Percentiles rank a stretch among this genome's conserved stretches.
These are phyloP conservation scores for Rotaria sp. DNA, from an alignment of 2,888 invertebrate genomes.

Conservation along the genomic window DNA sequence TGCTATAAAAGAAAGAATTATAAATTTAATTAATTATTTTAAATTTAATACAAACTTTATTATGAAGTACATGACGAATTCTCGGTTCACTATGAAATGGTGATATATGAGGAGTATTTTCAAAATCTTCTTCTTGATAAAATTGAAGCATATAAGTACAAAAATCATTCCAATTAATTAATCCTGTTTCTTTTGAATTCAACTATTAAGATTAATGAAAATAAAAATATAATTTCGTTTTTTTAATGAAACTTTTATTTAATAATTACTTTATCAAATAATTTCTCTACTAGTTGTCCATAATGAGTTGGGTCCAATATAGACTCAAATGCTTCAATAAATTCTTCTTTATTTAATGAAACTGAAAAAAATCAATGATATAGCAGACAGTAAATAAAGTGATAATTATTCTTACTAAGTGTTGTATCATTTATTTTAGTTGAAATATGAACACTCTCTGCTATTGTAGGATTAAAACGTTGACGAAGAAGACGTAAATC, in stretches of 20 bases:
- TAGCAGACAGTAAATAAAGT: background rate
- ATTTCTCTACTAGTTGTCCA: conserved; percentile 51
- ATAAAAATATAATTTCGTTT: background rate
- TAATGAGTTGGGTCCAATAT: conserved; percentile 50
- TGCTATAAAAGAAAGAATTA: conserved; percentile 47
- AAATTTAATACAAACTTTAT: conserved; percentile 47
- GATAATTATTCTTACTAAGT: background rate
- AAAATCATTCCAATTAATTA: conserved; percentile 55
- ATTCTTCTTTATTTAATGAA: conserved; percentile 50
- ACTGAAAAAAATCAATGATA: conserved; percentile 43
- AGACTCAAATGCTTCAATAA: conserved; percentile 49
- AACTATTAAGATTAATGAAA: conserved; percentile 44
- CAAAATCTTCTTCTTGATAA: conserved; percentile 53
- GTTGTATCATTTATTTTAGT: background rate
- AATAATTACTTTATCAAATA: conserved; percentile 50
- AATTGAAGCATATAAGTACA: conserved; percentile 53
- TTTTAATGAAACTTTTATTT: too few relatives aligned
- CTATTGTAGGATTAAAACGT: background rate
- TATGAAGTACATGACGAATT: conserved; percentile 52
- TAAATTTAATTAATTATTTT: background rate
- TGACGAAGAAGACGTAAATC: background rate
- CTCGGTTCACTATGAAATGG: conserved; percentile 52
- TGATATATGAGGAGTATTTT: conserved; percentile 49
- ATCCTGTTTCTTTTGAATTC: conserved; percentile 52
- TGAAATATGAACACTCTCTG: background rate